Evolutionary conservation across 2,888 invertebrate species (phyloP).

Genomic region (Lordiphosa fenestrarum): DNA sequence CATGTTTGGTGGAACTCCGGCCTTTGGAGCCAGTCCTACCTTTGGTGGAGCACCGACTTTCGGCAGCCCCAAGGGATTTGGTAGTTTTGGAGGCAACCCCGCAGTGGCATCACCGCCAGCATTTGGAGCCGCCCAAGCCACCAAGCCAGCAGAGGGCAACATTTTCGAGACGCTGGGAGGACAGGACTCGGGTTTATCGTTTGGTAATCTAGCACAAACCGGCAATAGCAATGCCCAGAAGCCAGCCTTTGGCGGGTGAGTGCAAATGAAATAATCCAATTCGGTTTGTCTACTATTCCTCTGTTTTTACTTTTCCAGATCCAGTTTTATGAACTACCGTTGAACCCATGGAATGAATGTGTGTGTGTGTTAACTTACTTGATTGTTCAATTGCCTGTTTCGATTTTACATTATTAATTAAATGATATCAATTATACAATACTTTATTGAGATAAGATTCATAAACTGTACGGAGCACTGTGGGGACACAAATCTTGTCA

Average conservation of each 20-base stretch:
- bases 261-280: neutral
- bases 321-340: constrained; percentile 60
- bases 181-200: constrained; percentile 76
- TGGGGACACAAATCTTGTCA: too few relatives aligned
- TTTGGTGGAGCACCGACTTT: constrained; percentile 78
- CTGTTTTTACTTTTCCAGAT: constrained; percentile 28
- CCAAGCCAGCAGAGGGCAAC: constrained; percentile 62
- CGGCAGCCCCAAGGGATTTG: constrained; percentile 76
- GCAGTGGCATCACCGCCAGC: constrained; percentile 42
- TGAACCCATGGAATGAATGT: constrained; percentile 17
- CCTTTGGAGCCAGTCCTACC: constrained; percentile 78
- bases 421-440: constrained; percentile 1
- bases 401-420: constrained; percentile 7
- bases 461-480: too few relatives aligned
- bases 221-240: constrained; percentile 73
- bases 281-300: neutral
- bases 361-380: constrained; percentile 14
- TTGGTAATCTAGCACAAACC: constrained; percentile 79
- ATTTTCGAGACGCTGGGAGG: constrained; percentile 79
- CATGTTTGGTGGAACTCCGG: constrained; percentile 78
- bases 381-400: constrained; percentile 10
- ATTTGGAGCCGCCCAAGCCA: constrained; percentile 50
- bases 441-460: neutral
- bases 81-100: constrained; percentile 63
- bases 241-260: constrained; percentile 79